Evolutionary conservation across 1,140 invertebrate species (phyloP), one percentile per base, ranked within the genome.

Genomic region (Armadillidium nasatum): DNA sequence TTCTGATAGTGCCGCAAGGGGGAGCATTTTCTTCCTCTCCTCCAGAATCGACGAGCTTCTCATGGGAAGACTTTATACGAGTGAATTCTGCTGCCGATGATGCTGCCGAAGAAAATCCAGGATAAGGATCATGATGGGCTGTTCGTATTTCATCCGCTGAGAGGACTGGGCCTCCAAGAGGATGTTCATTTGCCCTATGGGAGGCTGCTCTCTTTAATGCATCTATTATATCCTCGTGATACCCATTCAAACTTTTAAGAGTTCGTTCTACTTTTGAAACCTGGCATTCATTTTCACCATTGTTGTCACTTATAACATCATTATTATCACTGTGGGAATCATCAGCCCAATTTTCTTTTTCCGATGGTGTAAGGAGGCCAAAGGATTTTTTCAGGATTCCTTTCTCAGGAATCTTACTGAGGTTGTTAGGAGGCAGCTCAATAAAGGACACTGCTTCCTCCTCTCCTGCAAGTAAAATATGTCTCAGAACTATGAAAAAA

Each of bases 321-420:
- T 90, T 86, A 81, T 91, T 91, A 83, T 92, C 90, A 43, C 88
- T 89, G 83, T 90, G 90, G 67, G 89, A 90, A 82, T 91, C 89
- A 76, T 92, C 91, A 19, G 87, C 88, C 86, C 86, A 87, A 83
- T 91, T 90, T 72, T 85, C 85, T 76, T 86, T 87, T 72, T 74
- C 78, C 77, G 72, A 79, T 70, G 76, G 73, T 72, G 72, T 80
- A 91, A 83, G 88, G 83, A 90, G 89, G 82, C 92, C 90, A 83
- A 93, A 93, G 84, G 93, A 93, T 88, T 95, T 94, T 85, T 95
- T 90, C 84, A 95, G 91, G 81, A 94, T 94, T 81, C 91, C 91
- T 84, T 93, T 93, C 84, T 94, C 93, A 82, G 93, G 91, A 79
- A 91, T 85, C 84, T 92, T 92, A 79, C 89, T 86, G 83, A 91